phyloP scores from a whole-genome alignment of 1,140 invertebrate species.

The Ridgeia piscesae region DNA sequence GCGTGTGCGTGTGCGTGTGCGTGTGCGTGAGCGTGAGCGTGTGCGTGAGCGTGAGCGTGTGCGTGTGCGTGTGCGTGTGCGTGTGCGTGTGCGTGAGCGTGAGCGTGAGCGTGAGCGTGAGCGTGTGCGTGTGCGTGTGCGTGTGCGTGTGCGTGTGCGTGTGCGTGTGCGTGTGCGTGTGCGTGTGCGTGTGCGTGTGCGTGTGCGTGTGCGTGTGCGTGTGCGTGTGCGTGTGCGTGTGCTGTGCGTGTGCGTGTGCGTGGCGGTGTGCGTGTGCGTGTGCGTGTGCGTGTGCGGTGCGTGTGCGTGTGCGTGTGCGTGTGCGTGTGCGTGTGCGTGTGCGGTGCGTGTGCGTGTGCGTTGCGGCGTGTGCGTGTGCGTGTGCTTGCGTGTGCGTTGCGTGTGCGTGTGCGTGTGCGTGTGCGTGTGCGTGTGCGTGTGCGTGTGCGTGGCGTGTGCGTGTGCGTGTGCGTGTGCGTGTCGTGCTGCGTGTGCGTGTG shows the following conservation, averaged over 20 bases:
- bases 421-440: neutral
- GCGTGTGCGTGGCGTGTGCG: neutral
- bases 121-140: neutral
- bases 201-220: neutral
- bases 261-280: neutral
- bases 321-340: neutral
- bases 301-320: no score
- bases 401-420: neutral
- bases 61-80: no score
- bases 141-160: neutral
- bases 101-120: neutral
- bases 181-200: neutral
- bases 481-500: neutral
- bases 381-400: neutral
- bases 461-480: neutral
- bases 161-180: neutral
- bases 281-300: no score
- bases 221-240: neutral
- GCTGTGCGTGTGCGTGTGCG: neutral
- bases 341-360: neutral
- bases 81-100: neutral
- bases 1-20: neutral
- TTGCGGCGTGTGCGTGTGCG: neutral
- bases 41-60: no score
- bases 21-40: neutral